Conservation (phyloP, 2,797 vertebrate genomes). For the Takifugu rubripes region DNA sequence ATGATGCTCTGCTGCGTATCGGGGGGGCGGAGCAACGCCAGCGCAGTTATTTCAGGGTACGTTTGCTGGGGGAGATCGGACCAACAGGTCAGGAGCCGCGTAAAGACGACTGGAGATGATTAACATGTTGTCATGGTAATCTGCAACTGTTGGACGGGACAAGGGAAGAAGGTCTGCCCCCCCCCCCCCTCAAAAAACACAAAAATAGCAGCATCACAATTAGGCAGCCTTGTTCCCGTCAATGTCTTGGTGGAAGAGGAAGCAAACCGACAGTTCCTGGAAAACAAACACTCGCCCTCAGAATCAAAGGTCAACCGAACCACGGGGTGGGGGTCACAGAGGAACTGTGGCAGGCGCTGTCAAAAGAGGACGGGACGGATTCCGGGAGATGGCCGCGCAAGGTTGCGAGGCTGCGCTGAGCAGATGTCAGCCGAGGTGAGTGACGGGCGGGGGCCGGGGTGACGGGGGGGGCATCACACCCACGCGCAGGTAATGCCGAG, state of each 20-base stretch:
- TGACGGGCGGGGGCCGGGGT: constrained; percentile 33
- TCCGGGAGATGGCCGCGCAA: not conserved
- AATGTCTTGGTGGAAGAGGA: constrained; percentile 5
- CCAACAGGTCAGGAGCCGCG: no score
- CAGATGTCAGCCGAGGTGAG: constrained; percentile 49
- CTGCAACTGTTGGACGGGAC: no score
- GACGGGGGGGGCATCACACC: constrained; percentile 27
- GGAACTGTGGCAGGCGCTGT: constrained; percentile 12
- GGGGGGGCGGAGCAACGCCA: no score
- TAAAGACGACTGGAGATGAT: no score
- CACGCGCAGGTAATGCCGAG: constrained; percentile 33
- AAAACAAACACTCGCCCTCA: constrained; percentile 12
- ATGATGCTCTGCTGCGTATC: no score
- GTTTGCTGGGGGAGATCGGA: no score
- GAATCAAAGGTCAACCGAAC: constrained; percentile 36
- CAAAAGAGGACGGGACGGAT: constrained; percentile 11
- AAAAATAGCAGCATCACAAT: no score
- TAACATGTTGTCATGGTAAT: no score
- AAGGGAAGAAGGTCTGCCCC: no score
- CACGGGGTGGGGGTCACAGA: constrained; percentile 27
- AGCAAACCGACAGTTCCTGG: constrained; percentile 19
- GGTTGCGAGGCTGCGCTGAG: constrained; percentile 20
- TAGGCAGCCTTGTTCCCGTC: not conserved
- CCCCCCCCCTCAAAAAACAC: no score
- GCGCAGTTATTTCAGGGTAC: no score